Base-by-base conservation (phyloP, 2,797 vertebrate genomes). In the Parambassis ranga region DNA sequence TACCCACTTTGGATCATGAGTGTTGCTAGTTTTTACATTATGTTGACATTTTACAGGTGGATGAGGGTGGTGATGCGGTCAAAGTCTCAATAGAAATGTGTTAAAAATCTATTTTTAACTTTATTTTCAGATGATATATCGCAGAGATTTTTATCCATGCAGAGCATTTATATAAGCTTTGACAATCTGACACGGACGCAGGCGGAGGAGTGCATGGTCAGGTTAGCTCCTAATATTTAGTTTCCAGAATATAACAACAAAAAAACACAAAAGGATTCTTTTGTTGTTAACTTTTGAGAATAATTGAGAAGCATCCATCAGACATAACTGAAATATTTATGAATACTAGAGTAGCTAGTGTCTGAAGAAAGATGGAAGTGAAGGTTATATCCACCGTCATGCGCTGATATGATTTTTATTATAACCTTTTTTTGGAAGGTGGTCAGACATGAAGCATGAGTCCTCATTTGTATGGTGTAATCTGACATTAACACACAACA, bases 151-250 rank as follows among this genome's bases (percentile, higher is more conserved):
- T 19, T 71, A 75, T 81, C 66, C 65, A 59, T 30, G n/a, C 77
- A 55, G 53, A 87, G 73, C 74, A 84, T 84, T 88, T 79, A 85
- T 78, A 52, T 72, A 82, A 55, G 78, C 85, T 82, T 88, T 82
- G 84, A 90, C 88, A 87, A 87, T 90, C 85, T 78, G 78, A 81
- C 52, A 50, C 49, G 42, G 58, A 80, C 35, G 61, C 43, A 31
- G 30, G 44, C 49, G 48, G 10, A 35, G 24, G 43, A 35, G 26
- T 64, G n/a, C n/a, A n/a, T n/a, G 35, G 27, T 19, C 33, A n/a
- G 43, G 35, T 44, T 38, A 50, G 18, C 15, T 44, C 20, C 27
- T 48, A n/a, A 5, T 43, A 22, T 33, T 42, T 26, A 41, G 43
- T 62, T 31, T 24, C 37, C 39, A 35, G 19, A 15, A 16, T 35